Base-by-base conservation (phyloP, 2,113 vertebrate species). In the Perca fluviatilis region DNA sequence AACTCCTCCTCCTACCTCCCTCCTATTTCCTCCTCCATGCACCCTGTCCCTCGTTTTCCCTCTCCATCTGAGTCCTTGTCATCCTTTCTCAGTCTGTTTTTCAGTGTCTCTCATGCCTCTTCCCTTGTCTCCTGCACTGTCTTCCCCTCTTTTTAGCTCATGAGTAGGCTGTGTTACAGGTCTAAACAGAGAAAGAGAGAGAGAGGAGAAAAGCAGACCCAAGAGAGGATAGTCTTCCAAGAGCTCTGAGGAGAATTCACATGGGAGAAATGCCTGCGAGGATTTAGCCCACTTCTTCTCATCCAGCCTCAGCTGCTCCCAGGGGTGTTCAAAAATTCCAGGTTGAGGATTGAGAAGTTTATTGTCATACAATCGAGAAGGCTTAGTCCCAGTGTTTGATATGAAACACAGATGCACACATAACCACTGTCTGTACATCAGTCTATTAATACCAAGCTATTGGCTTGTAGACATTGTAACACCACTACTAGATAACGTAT, bases 1-100 rank as follows among this genome's bases (percentile, higher is more conserved):
- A 89, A 80, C 89, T 90, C 91, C 90, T 91, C 91, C 92, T 85
- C 80, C 87, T 91, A 87, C 83, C 83, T 90, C 83, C 85, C 80
- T 84, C 87, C 89, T 61, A 86, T 84, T 90, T 90, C 86, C 89
- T 88, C 82, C 82, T 83, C 73, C 53, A 9, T 85, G 86, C 86
- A 83, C 83, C 84, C 85, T 67, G 51, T 92, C 85, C 79, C 83
- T 69, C 54, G 18, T 46, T 70, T 68, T 62, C 66, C 56, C 78
- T 79, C 61, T 66, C 57, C 23, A 56, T 86, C 83, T 81, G 73
- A 77, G 82, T 85, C 80, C 72, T 80, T 90, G 73, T 90, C 77
- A 76, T 84, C 63, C 65, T 74, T 69, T 76, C 54, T 77, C 66
- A 61, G 64, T 43, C 58, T 81, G 23, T 64, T 88, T 89, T 84